These are phyloP conservation scores for Anastatus disparis DNA, from an alignment of 1,140 invertebrate species.

Conservation along the genomic window DNA sequence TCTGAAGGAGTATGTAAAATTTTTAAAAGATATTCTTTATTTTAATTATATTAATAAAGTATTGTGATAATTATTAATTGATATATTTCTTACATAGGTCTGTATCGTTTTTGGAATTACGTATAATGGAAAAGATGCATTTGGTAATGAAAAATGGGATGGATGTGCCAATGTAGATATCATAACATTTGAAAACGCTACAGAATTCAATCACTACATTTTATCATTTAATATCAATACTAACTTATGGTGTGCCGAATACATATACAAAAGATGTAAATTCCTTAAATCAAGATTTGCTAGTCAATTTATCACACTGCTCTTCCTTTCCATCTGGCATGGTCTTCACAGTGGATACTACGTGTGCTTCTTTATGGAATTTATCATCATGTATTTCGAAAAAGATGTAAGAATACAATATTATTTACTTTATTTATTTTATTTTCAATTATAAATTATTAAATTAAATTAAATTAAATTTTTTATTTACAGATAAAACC, in stretches of 20 bases:
- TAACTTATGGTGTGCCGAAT: slow-evolving; percentile 90
- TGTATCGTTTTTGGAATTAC: slow-evolving; percentile 79
- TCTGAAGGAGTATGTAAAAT: slow-evolving; percentile 78
- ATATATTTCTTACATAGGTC: slow-evolving; percentile 60
- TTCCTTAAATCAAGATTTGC: slow-evolving; percentile 88
- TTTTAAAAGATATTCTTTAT: neutral
- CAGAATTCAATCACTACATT: slow-evolving; percentile 86
- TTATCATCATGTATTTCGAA: slow-evolving; percentile 87
- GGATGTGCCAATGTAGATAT: slow-evolving; percentile 89
- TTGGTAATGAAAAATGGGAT: slow-evolving; percentile 78
- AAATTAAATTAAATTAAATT: neutral
- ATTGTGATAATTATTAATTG: too few species aligned
- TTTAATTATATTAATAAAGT: too few species aligned
- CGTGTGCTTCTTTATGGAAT: slow-evolving; percentile 91
- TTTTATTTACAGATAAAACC: slow-evolving; percentile 52
- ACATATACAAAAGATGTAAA: slow-evolving; percentile 91
- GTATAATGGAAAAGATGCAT: slow-evolving; percentile 78
- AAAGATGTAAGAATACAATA: slow-evolving; percentile 77
- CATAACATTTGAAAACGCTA: slow-evolving; percentile 78
- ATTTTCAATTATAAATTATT: too few species aligned
- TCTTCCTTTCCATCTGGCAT: slow-evolving; percentile 94
- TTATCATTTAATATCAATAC: slow-evolving; percentile 93
- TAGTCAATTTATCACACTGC: slow-evolving; percentile 83
- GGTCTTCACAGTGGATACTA: slow-evolving; percentile 93
- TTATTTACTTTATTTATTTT: too few species aligned